phyloP scores from a whole-genome alignment of 64 coral and sea anemone species.

The Acropora tenuis region DNA sequence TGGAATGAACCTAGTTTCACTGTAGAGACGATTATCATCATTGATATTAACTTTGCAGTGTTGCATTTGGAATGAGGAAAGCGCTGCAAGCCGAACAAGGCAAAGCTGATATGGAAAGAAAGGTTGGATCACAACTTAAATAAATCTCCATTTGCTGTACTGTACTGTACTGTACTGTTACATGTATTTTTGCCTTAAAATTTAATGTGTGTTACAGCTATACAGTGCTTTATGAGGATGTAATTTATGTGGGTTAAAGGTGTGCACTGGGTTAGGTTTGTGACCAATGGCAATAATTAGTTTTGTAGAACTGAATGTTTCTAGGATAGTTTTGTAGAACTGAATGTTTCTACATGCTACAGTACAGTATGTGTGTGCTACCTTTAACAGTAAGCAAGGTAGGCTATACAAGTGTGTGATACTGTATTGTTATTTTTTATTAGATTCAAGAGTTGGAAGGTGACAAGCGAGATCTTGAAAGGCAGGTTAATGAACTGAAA shows the following conservation, averaged over 20 bases:
- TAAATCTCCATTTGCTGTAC: not conserved
- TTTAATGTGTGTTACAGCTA: not conserved
- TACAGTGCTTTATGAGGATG: not conserved
- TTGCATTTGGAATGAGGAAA: conserved; percentile 99
- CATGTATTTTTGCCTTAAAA: not conserved
- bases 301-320: no score
- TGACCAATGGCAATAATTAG: no score
- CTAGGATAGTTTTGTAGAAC: no score
- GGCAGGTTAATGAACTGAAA: conserved; percentile 95
- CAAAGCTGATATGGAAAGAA: conserved; percentile 97
- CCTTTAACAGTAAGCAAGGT: not conserved
- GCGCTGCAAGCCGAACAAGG: conserved; percentile 98
- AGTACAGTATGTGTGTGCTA: not conserved
- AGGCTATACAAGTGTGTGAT: not conserved
- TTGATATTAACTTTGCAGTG: conserved; percentile 59
- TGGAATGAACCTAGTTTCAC: no score
- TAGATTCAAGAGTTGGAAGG: conserved; percentile 96
- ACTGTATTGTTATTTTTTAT: not conserved
- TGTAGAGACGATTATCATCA: no score
- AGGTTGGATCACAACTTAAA: conserved; percentile 46
- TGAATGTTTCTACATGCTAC: not conserved
- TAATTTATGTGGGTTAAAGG: no score
- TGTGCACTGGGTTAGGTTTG: no score
- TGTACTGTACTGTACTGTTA: not conserved
- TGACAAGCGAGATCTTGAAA: conserved; percentile 94